Base-by-base conservation (phyloP, 2,797 vertebrate genomes). In the Tachyglossus aculeatus region DNA sequence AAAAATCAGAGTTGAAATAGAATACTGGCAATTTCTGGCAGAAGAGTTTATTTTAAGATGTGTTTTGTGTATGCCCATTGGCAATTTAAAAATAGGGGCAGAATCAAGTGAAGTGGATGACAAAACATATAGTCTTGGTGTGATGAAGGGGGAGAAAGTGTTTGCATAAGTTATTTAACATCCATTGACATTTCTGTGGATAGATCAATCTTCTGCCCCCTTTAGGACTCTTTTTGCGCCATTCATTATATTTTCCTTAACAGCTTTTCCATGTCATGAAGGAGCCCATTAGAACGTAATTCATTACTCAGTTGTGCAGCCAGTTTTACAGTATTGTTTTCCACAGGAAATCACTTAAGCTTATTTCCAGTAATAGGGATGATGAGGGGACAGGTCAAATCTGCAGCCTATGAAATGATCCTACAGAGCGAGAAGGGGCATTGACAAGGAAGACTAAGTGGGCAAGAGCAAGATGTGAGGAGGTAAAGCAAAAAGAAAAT, bases 31-130 rank as follows among this genome's bases (percentile, higher is more conserved):
- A 31, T 36, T 24, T 52, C 77, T 65, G 80, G 61, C 36, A 53
- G 21, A 66, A 16, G 48, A 48, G n/a, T 19, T 77, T 58, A n/a
- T 82, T 84, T 86, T 83, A 58, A 67, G 53, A 58, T 58, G 54
- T 22, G 73, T 86, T 82, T 52, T 72, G 33, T 71, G 62, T 71
- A 81, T 62, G 64, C 58, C 77, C 66, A 33, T 59, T 65, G 33
- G 71, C 47, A 73, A 54, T 83, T 74, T 69, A 80, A 67, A 64
- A 66, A 21, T 55, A 77, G 81, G 40, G 0, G 11, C 33, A 21
- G 39, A 60, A 74, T 66, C 51, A 74, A 67, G 74, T 37, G 29
- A 77, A 40, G 14, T 37, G 10, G 16, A 61, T 81, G 51, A 13
- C 27, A 3, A 16, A 72, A 18, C 22, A 29, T 56, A 34, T n/a